Conservation (phyloP, 1,140 invertebrate species). For the Sinella curviseta region DNA sequence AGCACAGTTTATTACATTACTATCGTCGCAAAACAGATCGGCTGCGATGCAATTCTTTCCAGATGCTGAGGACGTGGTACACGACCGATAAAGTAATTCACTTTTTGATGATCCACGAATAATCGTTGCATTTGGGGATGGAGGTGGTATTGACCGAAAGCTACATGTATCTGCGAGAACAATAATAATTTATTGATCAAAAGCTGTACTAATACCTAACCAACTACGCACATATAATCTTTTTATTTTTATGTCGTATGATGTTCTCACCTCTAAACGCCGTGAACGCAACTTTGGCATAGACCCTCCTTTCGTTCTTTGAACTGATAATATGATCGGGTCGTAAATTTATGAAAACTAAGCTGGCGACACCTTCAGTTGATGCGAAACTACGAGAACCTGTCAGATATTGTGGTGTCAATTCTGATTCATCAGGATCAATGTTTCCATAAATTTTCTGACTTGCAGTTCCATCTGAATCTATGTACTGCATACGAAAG, state of each 20-base stretch:
- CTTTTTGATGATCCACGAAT: not conserved
- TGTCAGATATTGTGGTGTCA: not conserved
- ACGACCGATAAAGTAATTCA: not conserved
- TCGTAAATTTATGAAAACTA: not conserved
- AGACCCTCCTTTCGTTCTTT: conserved; percentile 12
- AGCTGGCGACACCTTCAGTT: not conserved
- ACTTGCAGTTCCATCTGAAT: not conserved
- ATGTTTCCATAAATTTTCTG: not conserved
- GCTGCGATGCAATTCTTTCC: conserved; percentile 23
- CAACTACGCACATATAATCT: not conserved
- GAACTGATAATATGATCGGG: not conserved
- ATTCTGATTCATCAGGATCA: not conserved
- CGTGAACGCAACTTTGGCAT: not conserved
- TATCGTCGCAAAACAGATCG: conserved; percentile 30
- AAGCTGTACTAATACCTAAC: not conserved
- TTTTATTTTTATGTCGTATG: not conserved
- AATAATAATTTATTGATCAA: not conserved
- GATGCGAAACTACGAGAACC: not conserved
- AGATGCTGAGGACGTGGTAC: not conserved
- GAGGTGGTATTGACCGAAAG: conserved; percentile 8
- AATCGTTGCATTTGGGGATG: not conserved
- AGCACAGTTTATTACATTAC: conserved; percentile 30
- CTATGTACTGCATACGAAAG: not conserved
- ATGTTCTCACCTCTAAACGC: conserved; percentile 3
- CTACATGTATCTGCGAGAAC: not conserved